Evolutionary conservation across 2,888 invertebrate genomes (phyloP).

Genomic region (Cyclophora albipunctata): DNA sequence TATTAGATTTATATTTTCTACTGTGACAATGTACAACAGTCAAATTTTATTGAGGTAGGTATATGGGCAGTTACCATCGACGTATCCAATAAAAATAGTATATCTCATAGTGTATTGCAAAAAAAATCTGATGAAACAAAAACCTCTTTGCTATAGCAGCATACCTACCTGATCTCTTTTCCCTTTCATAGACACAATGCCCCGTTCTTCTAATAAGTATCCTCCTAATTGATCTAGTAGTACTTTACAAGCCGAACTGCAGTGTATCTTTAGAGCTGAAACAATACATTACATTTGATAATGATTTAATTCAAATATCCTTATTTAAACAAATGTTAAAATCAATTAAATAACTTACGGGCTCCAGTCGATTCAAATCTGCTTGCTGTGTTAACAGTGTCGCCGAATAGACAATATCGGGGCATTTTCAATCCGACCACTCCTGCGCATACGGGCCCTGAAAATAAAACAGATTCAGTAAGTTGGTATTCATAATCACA

Average conservation of each 20-base stretch:
- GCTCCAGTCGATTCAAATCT: slow-evolving; percentile 90
- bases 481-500: too few species aligned
- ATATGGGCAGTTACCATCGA: too few species aligned
- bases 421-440: slow-evolving; percentile 96
- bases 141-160: too few species aligned
- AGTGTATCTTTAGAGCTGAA: slow-evolving; percentile 87
- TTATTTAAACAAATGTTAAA: too few species aligned
- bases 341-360: slow-evolving; percentile 66
- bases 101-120: background rate
- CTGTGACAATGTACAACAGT: too few species aligned
- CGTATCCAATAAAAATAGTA: background rate
- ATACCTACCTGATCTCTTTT: slow-evolving; percentile 80
- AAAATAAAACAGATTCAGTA: background rate
- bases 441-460: slow-evolving; percentile 93
- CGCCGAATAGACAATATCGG: slow-evolving; percentile 92
- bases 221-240: slow-evolving; percentile 83
- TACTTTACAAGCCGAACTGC: slow-evolving; percentile 82
- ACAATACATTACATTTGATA: slow-evolving; percentile 10
- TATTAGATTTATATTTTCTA: background rate
- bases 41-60: too few species aligned
- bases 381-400: slow-evolving; percentile 93
- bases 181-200: slow-evolving; percentile 87
- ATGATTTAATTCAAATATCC: background rate
- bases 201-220: slow-evolving; percentile 84
- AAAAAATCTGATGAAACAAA: too few species aligned